These are phyloP conservation scores for Bombyx huttoni DNA, from an alignment of 2,888 invertebrate species.

Conservation along the genomic window DNA sequence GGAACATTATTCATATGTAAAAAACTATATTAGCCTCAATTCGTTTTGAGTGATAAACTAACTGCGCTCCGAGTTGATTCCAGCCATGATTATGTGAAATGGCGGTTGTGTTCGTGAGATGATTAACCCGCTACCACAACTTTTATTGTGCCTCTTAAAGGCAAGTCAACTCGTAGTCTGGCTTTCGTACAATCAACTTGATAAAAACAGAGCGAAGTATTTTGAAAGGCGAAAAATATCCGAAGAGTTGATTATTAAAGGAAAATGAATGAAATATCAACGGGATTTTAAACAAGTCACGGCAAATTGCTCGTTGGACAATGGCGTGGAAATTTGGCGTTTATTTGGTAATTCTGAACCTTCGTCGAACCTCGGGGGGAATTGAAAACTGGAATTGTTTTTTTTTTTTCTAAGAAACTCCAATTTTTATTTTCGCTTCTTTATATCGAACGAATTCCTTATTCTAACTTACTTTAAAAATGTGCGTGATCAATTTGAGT, in stretches of 20 bases:
- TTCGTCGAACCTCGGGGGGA: not conserved
- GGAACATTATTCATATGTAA: not conserved
- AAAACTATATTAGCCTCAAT: not conserved
- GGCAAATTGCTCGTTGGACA: not conserved
- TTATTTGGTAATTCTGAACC: not conserved
- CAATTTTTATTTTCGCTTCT: not conserved
- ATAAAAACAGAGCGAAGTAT: too few relatives aligned
- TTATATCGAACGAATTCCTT: too few relatives aligned
- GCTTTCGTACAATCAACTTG: too few relatives aligned
- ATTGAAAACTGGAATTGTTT: conserved; percentile 1
- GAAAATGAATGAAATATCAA: not conserved
- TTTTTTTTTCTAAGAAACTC: not conserved
- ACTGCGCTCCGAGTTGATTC: not conserved
- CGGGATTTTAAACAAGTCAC: not conserved
- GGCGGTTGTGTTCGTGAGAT: too few relatives aligned
- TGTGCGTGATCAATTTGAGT: too few relatives aligned
- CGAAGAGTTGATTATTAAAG: not conserved
- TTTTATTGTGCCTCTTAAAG: too few relatives aligned
- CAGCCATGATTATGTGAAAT: too few relatives aligned
- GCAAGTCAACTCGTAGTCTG: too few relatives aligned
- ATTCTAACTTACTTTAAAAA: too few relatives aligned
- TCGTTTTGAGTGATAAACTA: not conserved
- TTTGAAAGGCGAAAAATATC: too few relatives aligned
- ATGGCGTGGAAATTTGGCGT: not conserved
- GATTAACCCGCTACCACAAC: too few relatives aligned